phyloP scores from a whole-genome alignment of 1,140 invertebrate species.

The Nilaparvata lugens region DNA sequence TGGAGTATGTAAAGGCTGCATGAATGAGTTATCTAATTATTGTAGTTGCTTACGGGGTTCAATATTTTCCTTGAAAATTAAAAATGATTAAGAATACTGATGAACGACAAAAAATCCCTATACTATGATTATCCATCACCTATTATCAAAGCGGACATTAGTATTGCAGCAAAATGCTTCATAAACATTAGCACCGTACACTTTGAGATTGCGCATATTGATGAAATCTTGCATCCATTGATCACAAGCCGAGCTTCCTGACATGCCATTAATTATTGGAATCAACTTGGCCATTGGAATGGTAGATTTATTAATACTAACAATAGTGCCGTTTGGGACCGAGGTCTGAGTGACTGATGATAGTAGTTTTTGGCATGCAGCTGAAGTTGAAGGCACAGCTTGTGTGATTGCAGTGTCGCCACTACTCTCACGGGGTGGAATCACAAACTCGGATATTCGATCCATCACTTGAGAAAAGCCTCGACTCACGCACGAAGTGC shows the following conservation, averaged over 20 bases:
- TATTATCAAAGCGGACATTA: too few relatives aligned
- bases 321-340: constrained; percentile 28
- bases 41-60: too few relatives aligned
- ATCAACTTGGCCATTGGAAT: constrained; percentile 81
- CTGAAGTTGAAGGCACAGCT: not conserved
- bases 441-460: constrained; percentile 62
- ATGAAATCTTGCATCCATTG: constrained; percentile 57
- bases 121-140: too few relatives aligned
- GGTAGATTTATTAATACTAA: constrained; percentile 59
- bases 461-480: constrained; percentile 72
- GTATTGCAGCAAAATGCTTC: constrained; percentile 68
- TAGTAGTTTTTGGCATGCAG: constrained; percentile 23
- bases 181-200: constrained; percentile 81
- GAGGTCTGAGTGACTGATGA: not conserved
- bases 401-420: not conserved
- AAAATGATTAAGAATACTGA: too few relatives aligned
- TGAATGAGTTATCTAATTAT: too few relatives aligned
- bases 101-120: too few relatives aligned
- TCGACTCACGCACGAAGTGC: constrained; percentile 60
- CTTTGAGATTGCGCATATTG: constrained; percentile 67
- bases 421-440: not conserved
- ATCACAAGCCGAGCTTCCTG: constrained; percentile 34
- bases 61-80: too few relatives aligned
- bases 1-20: too few relatives aligned
- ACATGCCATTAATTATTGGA: constrained; percentile 65